Base-by-base conservation (phyloP, 2,113 vertebrate genomes). In the Myiagra hebetior region DNA sequence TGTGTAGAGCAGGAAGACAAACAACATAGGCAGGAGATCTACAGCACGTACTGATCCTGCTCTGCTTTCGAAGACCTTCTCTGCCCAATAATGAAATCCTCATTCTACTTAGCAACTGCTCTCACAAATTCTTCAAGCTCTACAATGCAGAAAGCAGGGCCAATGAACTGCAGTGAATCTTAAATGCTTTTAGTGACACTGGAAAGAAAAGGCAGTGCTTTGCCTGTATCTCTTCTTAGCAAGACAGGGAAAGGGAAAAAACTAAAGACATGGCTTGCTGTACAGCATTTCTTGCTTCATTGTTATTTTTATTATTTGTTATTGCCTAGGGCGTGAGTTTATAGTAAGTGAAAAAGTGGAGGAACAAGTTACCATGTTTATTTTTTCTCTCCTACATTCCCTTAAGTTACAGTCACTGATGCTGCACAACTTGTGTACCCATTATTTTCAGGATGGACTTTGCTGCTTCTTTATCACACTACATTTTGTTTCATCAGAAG, bases 1-100 rank as follows among this genome's bases (percentile, higher is more conserved):
- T 53, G 20, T 2, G 9, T 1, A 15, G 35, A 31, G 52, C 2
- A 1, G 21, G 18, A 60, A 41, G 28, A 53, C 33, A 35, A 0
- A 0, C n/a, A 63, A 10, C 0, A 1, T 4, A 26, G 20, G 19
- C 41, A 57, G 42, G 39, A 78, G 15, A 53, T 17, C 49, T 7
- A 5, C 2, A 62, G 69, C 4, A 0, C 4, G 1, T 22, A 6
- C 57, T 74, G 23, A 12, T 56, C 7, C 50, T 69, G 41, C 55
- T 28, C 11, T 57, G 57, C 49, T 35, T 18, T 31, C 47, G 28
- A 53, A 52, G 33, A 72, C 41, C n/a, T 55, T 7, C 47, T 10
- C 46, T 39, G 20, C 16, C 59, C 69, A 62, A 7, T 6, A 62
- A 53, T 3, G 63, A 78, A 60, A 52, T 1, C 7, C 31, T 73